Base-by-base conservation (phyloP, 2,797 vertebrate species). In the Lagodon rhomboides region DNA sequence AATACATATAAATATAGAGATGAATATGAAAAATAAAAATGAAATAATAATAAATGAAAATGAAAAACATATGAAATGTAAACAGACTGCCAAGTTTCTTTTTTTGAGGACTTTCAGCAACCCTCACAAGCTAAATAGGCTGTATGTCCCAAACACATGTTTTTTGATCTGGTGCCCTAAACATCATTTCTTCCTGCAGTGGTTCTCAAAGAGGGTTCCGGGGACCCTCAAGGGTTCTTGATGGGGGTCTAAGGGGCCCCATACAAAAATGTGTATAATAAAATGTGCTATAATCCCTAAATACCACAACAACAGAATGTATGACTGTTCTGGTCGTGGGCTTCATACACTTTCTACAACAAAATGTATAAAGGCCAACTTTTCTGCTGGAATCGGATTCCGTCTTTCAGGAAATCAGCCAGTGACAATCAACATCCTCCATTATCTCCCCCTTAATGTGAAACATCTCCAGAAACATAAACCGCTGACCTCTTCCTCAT, bases 381-480 rank as follows among this genome's bases (percentile, higher is more conserved):
- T 38, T 38, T 38, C 34, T 30, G 22, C 2, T 13, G n/a, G 38
- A 22, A 58, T 41, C 12, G 38, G 27, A 69, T 55, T 47, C 53
- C 2, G 13, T 3, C 49, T 18, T 51, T n/a, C 2, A 12, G 41
- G 43, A 80, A 67, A 61, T 66, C 44, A 12, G 6, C 23, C 23
- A 18, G 13, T 66, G 12, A 25, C 15, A 23, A 43, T 59, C 63
- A 41, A 5, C 64, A 51, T 56, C 54, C 22, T 56, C 30, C 20
- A 46, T 58, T 58, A 65, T 41, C 50, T 3, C n/a, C 38, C 17
- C 23, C 62, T 68, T 51, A 63, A 60, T 15, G 2, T 46, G 18
- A 71, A 83, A 46, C 70, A 82, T 70, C 51, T 49, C 18, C 27
- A 25, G 55, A 54, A 74, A 73, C 68, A 81, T 44, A 59, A 73